A percentile compares a stretch with the other conserved stretches of the same genome.
Conservation (phyloP, 2,113 vertebrate genomes). For the Sinocyclocheilus rhinocerous region DNA sequence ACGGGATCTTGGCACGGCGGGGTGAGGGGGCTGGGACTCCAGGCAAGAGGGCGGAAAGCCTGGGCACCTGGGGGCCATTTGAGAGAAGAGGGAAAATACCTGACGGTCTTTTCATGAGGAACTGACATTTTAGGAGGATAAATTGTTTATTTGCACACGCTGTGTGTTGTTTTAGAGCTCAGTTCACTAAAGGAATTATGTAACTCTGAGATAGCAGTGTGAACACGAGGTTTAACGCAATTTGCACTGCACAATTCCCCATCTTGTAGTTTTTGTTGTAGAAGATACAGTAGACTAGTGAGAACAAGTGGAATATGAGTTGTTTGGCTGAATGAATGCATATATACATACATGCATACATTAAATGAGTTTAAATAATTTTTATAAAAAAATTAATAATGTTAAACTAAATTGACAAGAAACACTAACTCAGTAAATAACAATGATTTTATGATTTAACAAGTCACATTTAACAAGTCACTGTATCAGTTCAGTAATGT, state of each 20-base stretch:
- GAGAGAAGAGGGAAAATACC: background rate
- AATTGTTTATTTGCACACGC: background rate
- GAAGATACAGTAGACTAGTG: background rate
- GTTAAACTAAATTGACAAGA: no score
- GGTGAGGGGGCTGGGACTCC: conserved; percentile 57
- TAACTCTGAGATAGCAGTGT: background rate
- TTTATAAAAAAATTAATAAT: no score
- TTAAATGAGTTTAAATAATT: no score
- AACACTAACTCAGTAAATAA: no score
- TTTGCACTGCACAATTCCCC: background rate
- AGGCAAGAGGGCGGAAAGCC: background rate
- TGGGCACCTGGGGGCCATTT: background rate
- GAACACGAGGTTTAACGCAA: background rate
- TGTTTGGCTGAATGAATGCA: no score
- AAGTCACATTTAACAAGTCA: no score
- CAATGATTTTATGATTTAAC: no score
- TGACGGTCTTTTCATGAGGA: background rate
- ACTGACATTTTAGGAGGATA: background rate
- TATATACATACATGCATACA: no score
- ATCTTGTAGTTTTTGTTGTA: background rate
- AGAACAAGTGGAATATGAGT: background rate
- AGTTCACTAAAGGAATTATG: background rate
- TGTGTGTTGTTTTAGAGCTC: background rate
- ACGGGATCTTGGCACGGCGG: conserved; percentile 62
- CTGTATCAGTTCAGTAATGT: no score